Base-by-base conservation (phyloP, 2,797 vertebrate species). In the Pteronotus mesoamericanus region DNA sequence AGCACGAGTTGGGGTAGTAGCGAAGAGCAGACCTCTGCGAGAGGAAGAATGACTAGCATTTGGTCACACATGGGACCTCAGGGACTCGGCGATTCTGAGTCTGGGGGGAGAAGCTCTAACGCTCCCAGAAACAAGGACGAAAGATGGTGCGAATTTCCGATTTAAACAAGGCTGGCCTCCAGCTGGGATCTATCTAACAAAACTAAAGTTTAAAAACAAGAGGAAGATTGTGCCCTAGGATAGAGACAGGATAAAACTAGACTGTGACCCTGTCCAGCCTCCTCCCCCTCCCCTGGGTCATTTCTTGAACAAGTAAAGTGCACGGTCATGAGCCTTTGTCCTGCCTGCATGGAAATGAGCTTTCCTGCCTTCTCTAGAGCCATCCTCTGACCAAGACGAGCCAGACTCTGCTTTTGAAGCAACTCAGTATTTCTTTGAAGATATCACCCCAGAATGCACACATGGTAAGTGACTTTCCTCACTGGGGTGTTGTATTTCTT, bases 401-500 rank as follows among this genome's bases (percentile, higher is more conserved):
- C 99, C 99, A 0, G 99, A 99, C 97, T 99, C 99, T 26, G 99
- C 99, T 72, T 99, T 99, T 92, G 99, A 99, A 98, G 99, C 99
- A 34, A 99, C 99, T 51, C 99, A 99, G 96, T 99, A 99, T 98
- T 99, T 99, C 98, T 99, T 99, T 98, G 99, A 99, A 98, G 99
- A 99, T 97, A 99, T 99, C 95, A 99, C 99, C 39, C 99, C 99
- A 16, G 99, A 99, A 93, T 99, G 99, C 14, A 99, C 99, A 8
- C 98, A 99, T 0, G 99, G 99, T 99, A 98, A 97, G 98, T 64
- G 83, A 37, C 61, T 44, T 61, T 86, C 39, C 26, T 53, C 69
- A 0, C 39, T 22, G 3, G 1, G 14, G 0, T 16, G 3, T 39
- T 37, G 0, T 9, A 0, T 24, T 39, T 32, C 19, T 74, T 14